A percentile compares a stretch with the other conserved stretches of the same genome.
Conservation (phyloP, 2,888 invertebrate genomes). For the Nomada lathburiana region DNA sequence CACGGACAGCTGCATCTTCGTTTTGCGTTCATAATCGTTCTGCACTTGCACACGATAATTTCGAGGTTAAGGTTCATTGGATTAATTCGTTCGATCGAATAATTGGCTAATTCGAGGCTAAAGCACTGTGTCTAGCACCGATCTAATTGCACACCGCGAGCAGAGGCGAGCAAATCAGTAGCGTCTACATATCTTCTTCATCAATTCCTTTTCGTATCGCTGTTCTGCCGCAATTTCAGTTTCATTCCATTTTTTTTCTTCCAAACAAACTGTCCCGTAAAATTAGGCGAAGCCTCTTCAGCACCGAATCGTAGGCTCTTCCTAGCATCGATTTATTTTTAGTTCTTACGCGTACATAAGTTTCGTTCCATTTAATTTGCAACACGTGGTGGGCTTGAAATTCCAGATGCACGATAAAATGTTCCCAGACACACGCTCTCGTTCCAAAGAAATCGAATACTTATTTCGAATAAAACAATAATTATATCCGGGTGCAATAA, state of each 20-base stretch:
- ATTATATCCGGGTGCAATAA: too few relatives aligned
- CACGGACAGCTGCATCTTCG: slow-evolving; percentile 34
- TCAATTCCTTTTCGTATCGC: not conserved
- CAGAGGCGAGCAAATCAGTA: slow-evolving; percentile 43
- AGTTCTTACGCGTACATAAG: not conserved
- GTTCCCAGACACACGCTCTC: too few relatives aligned
- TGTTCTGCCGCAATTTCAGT: not conserved
- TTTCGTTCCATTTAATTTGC: not conserved
- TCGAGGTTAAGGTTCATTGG: slow-evolving; percentile 67
- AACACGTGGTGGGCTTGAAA: too few relatives aligned
- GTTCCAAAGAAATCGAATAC: too few relatives aligned
- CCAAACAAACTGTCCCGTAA: not conserved
- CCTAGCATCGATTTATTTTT: slow-evolving; percentile 2
- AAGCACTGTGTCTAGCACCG: slow-evolving; percentile 55
- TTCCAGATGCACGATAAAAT: too few relatives aligned
- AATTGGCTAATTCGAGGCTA: slow-evolving; percentile 64
- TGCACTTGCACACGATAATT: slow-evolving; percentile 52
- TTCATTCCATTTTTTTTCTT: not conserved
- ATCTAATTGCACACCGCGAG: slow-evolving; percentile 48
- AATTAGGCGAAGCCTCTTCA: not conserved
- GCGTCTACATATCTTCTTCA: not conserved
- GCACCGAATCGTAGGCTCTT: not conserved
- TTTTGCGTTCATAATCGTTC: slow-evolving; percentile 44
- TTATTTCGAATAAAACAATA: too few relatives aligned
- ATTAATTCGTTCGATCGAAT: slow-evolving; percentile 66